phyloP scores from a whole-genome alignment of 2,888 invertebrate genomes.

The Lasioglossum lativentre region DNA sequence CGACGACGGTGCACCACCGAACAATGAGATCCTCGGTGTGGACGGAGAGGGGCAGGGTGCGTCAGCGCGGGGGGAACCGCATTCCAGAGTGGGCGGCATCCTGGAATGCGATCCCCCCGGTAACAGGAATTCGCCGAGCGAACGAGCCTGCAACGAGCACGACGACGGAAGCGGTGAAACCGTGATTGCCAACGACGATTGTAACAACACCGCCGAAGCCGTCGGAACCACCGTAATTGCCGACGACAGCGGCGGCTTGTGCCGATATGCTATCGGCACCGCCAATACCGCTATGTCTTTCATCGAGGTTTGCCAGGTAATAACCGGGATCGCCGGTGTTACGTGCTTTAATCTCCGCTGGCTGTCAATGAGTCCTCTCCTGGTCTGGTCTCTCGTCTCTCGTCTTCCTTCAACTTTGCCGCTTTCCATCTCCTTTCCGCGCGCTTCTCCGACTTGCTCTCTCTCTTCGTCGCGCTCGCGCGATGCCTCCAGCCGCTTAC shows the following conservation, averaged over 20 bases:
- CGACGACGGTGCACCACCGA: slow-evolving; percentile 73
- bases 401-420: not conserved
- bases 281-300: slow-evolving; percentile 81
- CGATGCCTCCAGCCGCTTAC: slow-evolving; percentile 3
- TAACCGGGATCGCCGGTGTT: slow-evolving; percentile 26
- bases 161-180: slow-evolving; percentile 77
- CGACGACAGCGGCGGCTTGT: slow-evolving; percentile 71
- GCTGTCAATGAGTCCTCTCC: slow-evolving; percentile 27
- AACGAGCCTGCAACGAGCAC: slow-evolving; percentile 69
- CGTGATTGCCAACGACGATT: slow-evolving; percentile 66
- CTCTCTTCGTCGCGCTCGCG: slow-evolving; percentile 11
- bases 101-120: slow-evolving; percentile 83
- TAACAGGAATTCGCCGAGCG: slow-evolving; percentile 80
- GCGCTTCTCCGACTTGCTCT: not conserved
- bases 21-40: slow-evolving; percentile 77
- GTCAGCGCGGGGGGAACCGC: slow-evolving; percentile 79
- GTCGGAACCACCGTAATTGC: slow-evolving; percentile 41
- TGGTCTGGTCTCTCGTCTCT: not conserved
- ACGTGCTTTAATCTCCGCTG: slow-evolving; percentile 9
- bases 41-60: slow-evolving; percentile 71
- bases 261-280: slow-evolving; percentile 81
- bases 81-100: slow-evolving; percentile 84
- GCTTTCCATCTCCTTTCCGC: slow-evolving; percentile 11
- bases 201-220: slow-evolving; percentile 36
- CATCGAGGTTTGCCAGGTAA: slow-evolving; percentile 83